A percentile compares a stretch with the other conserved stretches of the same genome.
phyloP scores from a whole-genome alignment of 1,140 invertebrate genomes.

The Diorhabda sublineata region DNA sequence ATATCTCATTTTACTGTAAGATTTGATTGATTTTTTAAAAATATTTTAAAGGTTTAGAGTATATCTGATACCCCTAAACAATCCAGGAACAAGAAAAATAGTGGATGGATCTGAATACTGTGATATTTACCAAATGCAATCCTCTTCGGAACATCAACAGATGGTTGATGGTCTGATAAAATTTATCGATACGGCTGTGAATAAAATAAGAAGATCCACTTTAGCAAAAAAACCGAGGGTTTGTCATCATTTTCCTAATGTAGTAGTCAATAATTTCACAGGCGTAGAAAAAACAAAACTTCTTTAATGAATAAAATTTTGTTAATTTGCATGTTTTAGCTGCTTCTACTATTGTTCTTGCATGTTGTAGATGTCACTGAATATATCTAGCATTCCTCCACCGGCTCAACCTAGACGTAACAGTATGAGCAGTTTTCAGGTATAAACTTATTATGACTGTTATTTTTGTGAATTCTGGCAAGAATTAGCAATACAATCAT shows the following conservation, averaged over 20 bases:
- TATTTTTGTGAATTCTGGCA: slow-evolving; percentile 6
- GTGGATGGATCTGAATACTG: slow-evolving; percentile 66
- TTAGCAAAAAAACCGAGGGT: slow-evolving; percentile 60
- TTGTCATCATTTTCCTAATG: slow-evolving; percentile 37
- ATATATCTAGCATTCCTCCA: slow-evolving; percentile 40
- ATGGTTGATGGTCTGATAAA: slow-evolving; percentile 74
- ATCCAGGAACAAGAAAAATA: slow-evolving; percentile 67
- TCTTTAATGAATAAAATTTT: slow-evolving; percentile 1
- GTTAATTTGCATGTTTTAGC: slow-evolving; percentile 39
- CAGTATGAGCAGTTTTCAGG: slow-evolving; percentile 47
- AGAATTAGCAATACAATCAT: neutral
- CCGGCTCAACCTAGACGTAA: slow-evolving; percentile 45
- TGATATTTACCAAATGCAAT: slow-evolving; percentile 71
- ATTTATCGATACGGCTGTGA: slow-evolving; percentile 83
- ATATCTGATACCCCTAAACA: slow-evolving; percentile 75
- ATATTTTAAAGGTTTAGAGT: slow-evolving; percentile 62
- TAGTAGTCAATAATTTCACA: slow-evolving; percentile 1
- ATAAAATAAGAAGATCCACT: slow-evolving; percentile 78
- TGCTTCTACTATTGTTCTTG: slow-evolving; percentile 36
- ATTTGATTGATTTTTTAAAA: no score
- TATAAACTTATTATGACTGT: slow-evolving; percentile 25
- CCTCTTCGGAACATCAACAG: slow-evolving; percentile 60
- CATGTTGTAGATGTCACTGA: slow-evolving; percentile 49
- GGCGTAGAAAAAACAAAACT: neutral
- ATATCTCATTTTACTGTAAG: no score